phyloP scores from a whole-genome alignment of 2,888 invertebrate species.

The Temnothorax unifasciatus region DNA sequence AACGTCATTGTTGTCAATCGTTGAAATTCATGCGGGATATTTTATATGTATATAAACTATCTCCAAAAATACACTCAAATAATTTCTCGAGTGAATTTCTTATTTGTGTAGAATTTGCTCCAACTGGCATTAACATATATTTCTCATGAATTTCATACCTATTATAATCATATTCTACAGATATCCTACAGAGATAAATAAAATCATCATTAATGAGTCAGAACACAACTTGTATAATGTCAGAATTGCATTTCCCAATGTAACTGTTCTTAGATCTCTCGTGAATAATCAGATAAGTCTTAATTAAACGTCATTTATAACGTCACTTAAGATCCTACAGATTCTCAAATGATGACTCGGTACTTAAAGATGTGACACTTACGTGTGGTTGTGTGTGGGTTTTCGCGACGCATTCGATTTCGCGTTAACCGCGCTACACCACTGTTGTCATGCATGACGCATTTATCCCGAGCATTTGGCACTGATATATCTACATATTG shows the following conservation, averaged over 20 bases:
- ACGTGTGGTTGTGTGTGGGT: neutral
- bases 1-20: neutral
- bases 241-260: neutral
- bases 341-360: slow-evolving; percentile 25
- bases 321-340: slow-evolving; percentile 5
- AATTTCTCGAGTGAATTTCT: neutral
- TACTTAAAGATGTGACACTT: slow-evolving; percentile 1
- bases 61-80: slow-evolving; percentile 2
- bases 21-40: neutral
- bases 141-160: neutral
- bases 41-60: neutral
- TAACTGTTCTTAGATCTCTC: neutral
- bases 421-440: slow-evolving; percentile 20
- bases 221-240: neutral
- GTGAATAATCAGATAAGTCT: slow-evolving; percentile 26
- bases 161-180: neutral
- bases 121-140: neutral
- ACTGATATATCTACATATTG: slow-evolving; percentile 7
- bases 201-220: neutral
- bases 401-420: slow-evolving; percentile 47
- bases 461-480: slow-evolving; percentile 16
- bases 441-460: slow-evolving; percentile 25
- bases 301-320: neutral
- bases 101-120: neutral
- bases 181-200: neutral